Conservation (phyloP, 2,797 vertebrate genomes). For the Cryptoblepharus egeriae region DNA sequence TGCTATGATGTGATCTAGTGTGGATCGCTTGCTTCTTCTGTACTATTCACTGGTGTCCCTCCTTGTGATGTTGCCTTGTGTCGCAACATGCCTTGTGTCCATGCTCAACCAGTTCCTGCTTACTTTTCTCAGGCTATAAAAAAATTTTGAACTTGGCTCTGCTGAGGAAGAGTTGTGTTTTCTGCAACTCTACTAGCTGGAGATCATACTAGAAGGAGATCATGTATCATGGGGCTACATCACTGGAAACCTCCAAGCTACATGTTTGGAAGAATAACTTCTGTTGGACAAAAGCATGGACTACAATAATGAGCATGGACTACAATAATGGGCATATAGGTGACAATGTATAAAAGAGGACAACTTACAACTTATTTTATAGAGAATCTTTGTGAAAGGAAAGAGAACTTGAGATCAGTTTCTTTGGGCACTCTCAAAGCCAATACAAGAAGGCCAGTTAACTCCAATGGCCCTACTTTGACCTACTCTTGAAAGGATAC, state of each 20-base stretch:
- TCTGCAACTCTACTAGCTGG: no score
- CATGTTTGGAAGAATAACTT: not conserved
- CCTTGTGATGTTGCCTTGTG: no score
- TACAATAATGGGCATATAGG: not conserved
- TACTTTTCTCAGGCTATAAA: no score
- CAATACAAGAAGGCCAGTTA: constrained; percentile 15
- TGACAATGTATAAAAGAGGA: not conserved
- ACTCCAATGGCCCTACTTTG: not conserved
- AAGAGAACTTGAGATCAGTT: not conserved
- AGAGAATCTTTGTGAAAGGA: not conserved
- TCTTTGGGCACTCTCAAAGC: not conserved
- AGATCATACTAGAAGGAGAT: no score
- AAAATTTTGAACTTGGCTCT: no score
- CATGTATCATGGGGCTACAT: no score
- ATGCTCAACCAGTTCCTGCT: no score
- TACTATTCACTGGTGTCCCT: not conserved
- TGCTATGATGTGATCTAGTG: no score
- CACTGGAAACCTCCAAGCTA: no score
- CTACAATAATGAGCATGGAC: no score
- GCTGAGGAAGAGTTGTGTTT: no score
- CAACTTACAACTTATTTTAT: not conserved
- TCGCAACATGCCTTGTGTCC: no score
- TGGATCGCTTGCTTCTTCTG: not conserved
- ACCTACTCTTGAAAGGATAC: constrained; percentile 16
- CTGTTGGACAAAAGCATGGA: not conserved